Percentiles rank a stretch among this genome's conserved stretches.
phyloP scores from a whole-genome alignment of 2,888 invertebrate genomes.

The Hypena proboscidalis region DNA sequence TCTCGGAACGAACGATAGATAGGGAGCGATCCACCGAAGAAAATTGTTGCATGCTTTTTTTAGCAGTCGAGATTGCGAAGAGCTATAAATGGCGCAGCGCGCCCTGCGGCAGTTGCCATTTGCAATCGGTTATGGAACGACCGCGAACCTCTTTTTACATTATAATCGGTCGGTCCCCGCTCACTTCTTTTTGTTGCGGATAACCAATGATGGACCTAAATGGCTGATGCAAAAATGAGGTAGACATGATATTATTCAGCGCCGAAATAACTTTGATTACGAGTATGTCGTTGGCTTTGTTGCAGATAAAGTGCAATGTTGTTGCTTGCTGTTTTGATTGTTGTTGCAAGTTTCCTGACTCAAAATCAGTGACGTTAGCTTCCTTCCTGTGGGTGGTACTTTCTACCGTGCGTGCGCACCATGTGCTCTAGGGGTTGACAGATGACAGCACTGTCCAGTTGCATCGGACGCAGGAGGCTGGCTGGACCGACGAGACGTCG shows the following conservation, averaged over 20 bases:
- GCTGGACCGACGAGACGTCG: constrained; percentile 36
- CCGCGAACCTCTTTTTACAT: constrained; percentile 81
- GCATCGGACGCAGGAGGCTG: constrained; percentile 36
- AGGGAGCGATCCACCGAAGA: constrained; percentile 67
- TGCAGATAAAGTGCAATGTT: background rate
- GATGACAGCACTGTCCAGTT: constrained; percentile 32
- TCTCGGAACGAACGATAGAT: constrained; percentile 62
- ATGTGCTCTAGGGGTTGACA: constrained; percentile 31
- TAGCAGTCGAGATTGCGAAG: constrained; percentile 77
- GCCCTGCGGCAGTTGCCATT: constrained; percentile 81
- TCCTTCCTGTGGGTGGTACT: constrained; percentile 44
- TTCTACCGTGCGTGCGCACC: constrained; percentile 11
- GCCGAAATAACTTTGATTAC: constrained; percentile 18
- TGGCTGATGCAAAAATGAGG: constrained; percentile 62
- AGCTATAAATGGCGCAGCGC: constrained; percentile 77
- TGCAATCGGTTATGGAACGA: constrained; percentile 84
- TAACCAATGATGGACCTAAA: constrained; percentile 63
- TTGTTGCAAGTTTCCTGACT: background rate
- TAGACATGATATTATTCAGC: constrained; percentile 44
- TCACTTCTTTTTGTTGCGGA: constrained; percentile 69
- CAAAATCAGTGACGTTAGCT: constrained; percentile 32
- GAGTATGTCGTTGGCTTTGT: background rate
- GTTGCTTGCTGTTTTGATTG: background rate
- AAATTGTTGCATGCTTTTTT: constrained; percentile 77
- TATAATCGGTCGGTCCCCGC: constrained; percentile 79